Conservation (phyloP, 2,797 vertebrate species). For the Oryzias dopingdopingensis region DNA sequence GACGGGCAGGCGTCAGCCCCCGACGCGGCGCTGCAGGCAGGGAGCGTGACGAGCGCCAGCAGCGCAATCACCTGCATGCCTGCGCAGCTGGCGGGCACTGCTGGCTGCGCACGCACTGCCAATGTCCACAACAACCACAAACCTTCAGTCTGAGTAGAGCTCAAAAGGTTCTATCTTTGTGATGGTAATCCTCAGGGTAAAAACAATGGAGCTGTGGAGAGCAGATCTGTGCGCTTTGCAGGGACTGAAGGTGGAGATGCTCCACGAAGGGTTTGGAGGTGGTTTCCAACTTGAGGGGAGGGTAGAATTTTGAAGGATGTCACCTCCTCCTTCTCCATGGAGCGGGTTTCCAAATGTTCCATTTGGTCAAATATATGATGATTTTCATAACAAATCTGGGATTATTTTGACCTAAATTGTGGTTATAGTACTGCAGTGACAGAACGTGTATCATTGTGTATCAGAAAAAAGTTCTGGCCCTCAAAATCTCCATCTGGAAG, state of each 20-base stretch:
- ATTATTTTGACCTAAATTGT: too few species aligned
- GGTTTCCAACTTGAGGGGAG: constrained; percentile 57
- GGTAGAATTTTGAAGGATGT: constrained; percentile 46
- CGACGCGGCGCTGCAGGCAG: constrained; percentile 12
- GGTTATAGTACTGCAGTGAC: too few species aligned
- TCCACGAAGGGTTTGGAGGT: constrained; percentile 62
- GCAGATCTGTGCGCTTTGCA: constrained; percentile 1
- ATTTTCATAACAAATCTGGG: too few species aligned
- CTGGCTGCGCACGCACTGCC: background rate
- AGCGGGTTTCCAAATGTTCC: background rate
- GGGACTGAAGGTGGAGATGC: constrained; percentile 56
- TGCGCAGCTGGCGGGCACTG: background rate
- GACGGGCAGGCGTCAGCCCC: constrained; percentile 63
- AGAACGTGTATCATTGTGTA: too few species aligned
- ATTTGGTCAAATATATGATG: too few species aligned
- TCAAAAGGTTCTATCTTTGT: background rate
- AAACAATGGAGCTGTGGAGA: background rate
- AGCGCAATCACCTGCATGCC: constrained; percentile 67
- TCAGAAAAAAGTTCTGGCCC: too few species aligned
- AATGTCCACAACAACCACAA: constrained; percentile 12
- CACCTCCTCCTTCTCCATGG: background rate
- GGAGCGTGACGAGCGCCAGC: constrained; percentile 53
- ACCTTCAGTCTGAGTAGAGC: background rate
- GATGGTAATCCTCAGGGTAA: constrained; percentile 16
- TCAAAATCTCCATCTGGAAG: too few species aligned